phyloP scores from a whole-genome alignment of 2,113 vertebrate genomes.

The Siphamia tubifer region DNA sequence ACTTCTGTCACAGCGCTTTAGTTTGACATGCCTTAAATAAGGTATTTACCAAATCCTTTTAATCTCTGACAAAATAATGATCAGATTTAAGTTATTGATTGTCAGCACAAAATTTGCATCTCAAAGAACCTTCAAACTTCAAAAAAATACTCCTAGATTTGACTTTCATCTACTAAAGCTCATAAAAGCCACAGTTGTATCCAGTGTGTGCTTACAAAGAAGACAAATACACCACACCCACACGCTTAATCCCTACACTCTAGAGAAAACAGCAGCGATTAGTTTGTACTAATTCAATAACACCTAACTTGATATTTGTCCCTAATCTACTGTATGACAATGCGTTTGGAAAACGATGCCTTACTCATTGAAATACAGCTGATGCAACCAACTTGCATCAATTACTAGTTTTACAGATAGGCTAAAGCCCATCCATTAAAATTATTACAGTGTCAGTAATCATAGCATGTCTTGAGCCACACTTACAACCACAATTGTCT shows the following conservation, averaged over 20 bases:
- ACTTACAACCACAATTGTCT: not conserved
- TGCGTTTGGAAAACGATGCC: not conserved
- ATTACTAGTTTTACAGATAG: conserved; percentile 21
- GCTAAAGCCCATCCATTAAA: conserved; percentile 9
- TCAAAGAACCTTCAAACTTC: not conserved
- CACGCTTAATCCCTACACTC: conserved; percentile 23
- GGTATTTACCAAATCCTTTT: not conserved
- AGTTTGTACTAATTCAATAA: conserved; percentile 41
- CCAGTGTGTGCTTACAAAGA: not conserved
- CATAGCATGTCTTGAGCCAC: conserved; percentile 37
- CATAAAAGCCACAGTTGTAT: not conserved
- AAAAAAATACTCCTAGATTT: not conserved
- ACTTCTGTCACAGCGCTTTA: too few species aligned
- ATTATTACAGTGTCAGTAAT: not conserved
- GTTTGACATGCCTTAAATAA: not conserved
- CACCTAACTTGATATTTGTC: conserved; percentile 28
- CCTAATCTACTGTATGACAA: conserved; percentile 16
- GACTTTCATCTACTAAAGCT: not conserved
- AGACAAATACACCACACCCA: not conserved
- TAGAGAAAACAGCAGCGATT: conserved; percentile 41
- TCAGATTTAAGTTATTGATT: not conserved
- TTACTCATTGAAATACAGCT: conserved; percentile 1
- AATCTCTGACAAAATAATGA: conserved; percentile 21
- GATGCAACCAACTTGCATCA: conserved; percentile 36
- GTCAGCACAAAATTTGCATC: not conserved